A percentile compares a stretch with the other conserved stretches of the same genome.
phyloP scores from a whole-genome alignment of 2,797 vertebrate species.

The Chaetodon trifasciatus region DNA sequence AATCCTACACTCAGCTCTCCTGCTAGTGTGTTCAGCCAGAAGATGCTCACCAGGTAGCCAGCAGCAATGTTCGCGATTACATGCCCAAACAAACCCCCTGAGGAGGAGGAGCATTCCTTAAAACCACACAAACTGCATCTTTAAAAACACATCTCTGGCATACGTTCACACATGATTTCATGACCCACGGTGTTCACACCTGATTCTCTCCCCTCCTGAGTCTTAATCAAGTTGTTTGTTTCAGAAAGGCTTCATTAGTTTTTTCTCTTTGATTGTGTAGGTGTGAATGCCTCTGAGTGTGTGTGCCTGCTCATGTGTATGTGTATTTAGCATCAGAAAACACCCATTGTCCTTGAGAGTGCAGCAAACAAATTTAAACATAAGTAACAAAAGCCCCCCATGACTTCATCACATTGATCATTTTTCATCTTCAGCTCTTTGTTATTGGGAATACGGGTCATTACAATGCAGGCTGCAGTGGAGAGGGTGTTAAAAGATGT shows the following conservation, averaged over 20 bases:
- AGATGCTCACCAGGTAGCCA: constrained; percentile 56
- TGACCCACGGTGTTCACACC: constrained; percentile 72
- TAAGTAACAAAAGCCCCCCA: constrained; percentile 36
- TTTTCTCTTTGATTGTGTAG: constrained; percentile 58
- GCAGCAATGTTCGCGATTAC: constrained; percentile 49
- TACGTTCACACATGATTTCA: constrained; percentile 73
- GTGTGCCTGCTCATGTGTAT: constrained; percentile 7
- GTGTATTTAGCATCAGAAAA: constrained; percentile 29
- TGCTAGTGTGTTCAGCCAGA: constrained; percentile 43
- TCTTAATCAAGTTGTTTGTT: constrained; percentile 77
- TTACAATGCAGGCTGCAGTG: constrained; percentile 45
- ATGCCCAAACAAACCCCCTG: constrained; percentile 40
- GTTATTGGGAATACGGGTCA: constrained; percentile 58
- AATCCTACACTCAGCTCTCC: constrained; percentile 38
- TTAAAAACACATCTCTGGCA: constrained; percentile 59
- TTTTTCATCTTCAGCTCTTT: constrained; percentile 42
- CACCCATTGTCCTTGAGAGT: constrained; percentile 55
- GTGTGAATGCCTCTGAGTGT: constrained; percentile 46
- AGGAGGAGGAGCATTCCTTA: constrained; percentile 27
- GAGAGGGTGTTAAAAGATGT: constrained; percentile 67
- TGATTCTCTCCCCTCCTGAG: constrained; percentile 74
- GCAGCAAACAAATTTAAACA: constrained; percentile 41
- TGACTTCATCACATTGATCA: constrained; percentile 45
- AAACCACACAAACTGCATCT: constrained; percentile 38
- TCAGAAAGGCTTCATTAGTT: constrained; percentile 60